These are phyloP conservation scores for Myotis pilosus DNA, from an alignment of 2,797 vertebrate species.

Conservation along the genomic window DNA sequence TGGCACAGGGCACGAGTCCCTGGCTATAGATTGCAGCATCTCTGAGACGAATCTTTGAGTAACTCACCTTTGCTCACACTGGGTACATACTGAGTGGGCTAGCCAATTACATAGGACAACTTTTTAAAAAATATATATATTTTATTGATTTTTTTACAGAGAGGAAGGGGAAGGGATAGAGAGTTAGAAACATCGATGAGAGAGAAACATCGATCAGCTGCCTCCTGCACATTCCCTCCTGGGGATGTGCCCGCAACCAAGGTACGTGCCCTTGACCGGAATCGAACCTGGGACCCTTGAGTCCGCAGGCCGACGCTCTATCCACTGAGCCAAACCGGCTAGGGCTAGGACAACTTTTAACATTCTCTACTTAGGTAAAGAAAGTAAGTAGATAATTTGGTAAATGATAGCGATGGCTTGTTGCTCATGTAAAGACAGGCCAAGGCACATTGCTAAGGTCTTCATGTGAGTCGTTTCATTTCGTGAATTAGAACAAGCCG, in stretches of 20 bases:
- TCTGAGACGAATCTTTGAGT: background rate
- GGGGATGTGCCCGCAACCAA: too few species aligned
- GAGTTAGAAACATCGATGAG: too few species aligned
- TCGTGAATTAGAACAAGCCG: background rate
- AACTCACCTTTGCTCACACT: background rate
- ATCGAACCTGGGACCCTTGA: too few species aligned
- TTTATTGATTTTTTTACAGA: too few species aligned
- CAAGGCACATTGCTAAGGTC: background rate
- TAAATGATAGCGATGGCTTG: background rate
- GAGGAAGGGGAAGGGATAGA: too few species aligned
- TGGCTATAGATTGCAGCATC: background rate
- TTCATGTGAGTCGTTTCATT: background rate
- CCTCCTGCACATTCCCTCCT: too few species aligned
- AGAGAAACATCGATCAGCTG: too few species aligned
- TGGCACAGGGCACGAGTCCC: background rate
- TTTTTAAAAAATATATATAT: background rate
- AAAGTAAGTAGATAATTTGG: background rate
- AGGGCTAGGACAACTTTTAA: background rate
- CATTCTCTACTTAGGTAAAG: background rate
- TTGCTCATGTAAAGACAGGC: background rate
- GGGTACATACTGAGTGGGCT: background rate
- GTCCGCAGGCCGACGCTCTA: too few species aligned
- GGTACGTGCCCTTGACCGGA: too few species aligned
- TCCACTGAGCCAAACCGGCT: too few species aligned
- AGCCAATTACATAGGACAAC: background rate